Percentiles rank a stretch among this genome's conserved stretches.
These are phyloP conservation scores for Aphaenogaster ashmeadi DNA, from an alignment of 1,140 invertebrate genomes.

Conservation along the genomic window DNA sequence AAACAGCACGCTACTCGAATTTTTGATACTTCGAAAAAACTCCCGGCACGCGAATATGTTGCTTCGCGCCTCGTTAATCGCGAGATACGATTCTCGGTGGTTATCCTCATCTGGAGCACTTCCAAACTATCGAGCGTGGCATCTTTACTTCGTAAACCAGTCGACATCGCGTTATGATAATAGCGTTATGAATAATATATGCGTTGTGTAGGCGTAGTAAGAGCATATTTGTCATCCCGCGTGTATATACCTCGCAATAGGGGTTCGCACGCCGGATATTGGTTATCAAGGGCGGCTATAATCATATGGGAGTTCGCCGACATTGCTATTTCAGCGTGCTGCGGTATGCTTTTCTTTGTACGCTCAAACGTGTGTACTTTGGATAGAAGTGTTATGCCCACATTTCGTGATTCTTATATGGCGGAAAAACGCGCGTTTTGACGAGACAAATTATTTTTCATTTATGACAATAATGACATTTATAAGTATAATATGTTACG, in stretches of 20 bases:
- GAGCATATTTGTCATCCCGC: constrained; percentile 57
- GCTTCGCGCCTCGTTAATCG: constrained; percentile 16
- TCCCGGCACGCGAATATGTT: background rate
- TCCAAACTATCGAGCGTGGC: constrained; percentile 40
- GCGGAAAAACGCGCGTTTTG: background rate
- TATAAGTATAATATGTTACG: background rate
- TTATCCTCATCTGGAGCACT: constrained; percentile 18
- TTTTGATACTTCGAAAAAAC: background rate
- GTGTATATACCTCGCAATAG: constrained; percentile 33
- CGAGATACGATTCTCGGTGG: background rate
- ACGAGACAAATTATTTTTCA: background rate
- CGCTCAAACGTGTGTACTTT: background rate
- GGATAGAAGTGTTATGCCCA: background rate
- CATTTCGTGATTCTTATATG: background rate
- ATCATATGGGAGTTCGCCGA: constrained; percentile 17
- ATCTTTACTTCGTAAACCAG: constrained; percentile 58
- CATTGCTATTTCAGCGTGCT: constrained; percentile 23
- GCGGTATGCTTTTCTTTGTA: constrained; percentile 23
- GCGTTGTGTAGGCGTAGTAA: constrained; percentile 46
- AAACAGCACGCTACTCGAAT: constrained; percentile 1
- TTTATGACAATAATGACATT: background rate
- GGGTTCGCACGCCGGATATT: constrained; percentile 42
- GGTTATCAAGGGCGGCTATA: constrained; percentile 53
- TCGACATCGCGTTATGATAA: constrained; percentile 63
- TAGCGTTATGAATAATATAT: constrained; percentile 62